Base-by-base conservation (phyloP, 2,888 invertebrate species). In the Automeris io region DNA sequence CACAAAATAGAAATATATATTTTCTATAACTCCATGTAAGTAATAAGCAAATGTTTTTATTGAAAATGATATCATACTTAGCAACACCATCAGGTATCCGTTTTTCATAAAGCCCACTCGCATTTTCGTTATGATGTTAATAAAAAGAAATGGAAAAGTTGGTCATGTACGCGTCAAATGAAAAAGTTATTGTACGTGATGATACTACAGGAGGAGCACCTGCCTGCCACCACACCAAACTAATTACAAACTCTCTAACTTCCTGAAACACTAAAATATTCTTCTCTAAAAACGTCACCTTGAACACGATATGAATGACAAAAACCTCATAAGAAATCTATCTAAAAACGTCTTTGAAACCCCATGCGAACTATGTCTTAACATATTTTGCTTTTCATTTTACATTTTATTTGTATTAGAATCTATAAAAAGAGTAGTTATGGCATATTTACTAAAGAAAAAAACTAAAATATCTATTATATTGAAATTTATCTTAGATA, bases 141-240 rank as follows among this genome's bases (percentile, higher is more conserved):
- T 85, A 85, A 85, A 82, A 83, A 80, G 79, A 78, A 83, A 85
- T 82, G 80, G 76, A 70, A 82, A 86, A 85, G 83, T 82, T 80
- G 60, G 62, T 63, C 67, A 70, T 61, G 71, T 74, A 71, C 78
- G 77, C 81, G 78, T 85, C 85, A 83, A 83, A 85, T 82, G 85
- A 83, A 83, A 85, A 86, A 86, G 85, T 86, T 85, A 81, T 79
- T 69, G 75, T 57, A 77, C 85, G 85, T 86, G 85, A 85, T 76
- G 70, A 81, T 83, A 85, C 78, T 86, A 75, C 73, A 61, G 81
- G 69, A 65, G 65, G 61, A 56, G 67, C 70, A 82, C 80, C 85
- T 81, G 77, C 64, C 72, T 59, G 66, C 54, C 54, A 57, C 51
- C 64, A 64, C 66, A 64, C 62, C 59, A 71, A 85, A 85, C 85